A percentile compares a stretch with the other conserved stretches of the same genome.
These are phyloP conservation scores for Agapostemon virescens DNA, from an alignment of 2,888 invertebrate species.

Conservation along the genomic window DNA sequence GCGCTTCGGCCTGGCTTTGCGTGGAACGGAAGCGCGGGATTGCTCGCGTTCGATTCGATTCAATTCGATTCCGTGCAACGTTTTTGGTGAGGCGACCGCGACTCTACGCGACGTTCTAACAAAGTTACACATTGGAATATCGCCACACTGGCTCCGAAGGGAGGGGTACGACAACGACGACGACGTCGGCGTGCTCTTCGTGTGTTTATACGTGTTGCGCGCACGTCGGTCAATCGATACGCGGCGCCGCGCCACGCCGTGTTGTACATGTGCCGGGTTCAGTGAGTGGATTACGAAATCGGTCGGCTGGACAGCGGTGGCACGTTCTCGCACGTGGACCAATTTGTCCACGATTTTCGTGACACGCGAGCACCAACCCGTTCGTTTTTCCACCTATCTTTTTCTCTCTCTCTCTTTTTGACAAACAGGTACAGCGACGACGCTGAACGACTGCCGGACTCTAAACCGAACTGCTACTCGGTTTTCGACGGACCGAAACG, in stretches of 20 bases:
- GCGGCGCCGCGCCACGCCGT: not conserved
- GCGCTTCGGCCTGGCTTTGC: not conserved
- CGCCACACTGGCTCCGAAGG: constrained; percentile 1
- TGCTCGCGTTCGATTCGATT: constrained; percentile 20
- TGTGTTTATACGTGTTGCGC: constrained; percentile 61
- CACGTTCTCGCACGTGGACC: constrained; percentile 52
- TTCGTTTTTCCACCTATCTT: not conserved
- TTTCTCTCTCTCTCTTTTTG: not conserved
- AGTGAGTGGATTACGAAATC: constrained; percentile 54
- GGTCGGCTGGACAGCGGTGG: constrained; percentile 11
- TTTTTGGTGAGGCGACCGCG: too few species aligned
- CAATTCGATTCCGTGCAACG: not conserved
- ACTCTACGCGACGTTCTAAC: not conserved
- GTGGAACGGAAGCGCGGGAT: constrained; percentile 21
- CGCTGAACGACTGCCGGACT: not conserved
- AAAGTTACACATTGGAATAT: not conserved
- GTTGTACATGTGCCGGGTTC: constrained; percentile 38
- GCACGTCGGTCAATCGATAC: constrained; percentile 61
- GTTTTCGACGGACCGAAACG: not conserved
- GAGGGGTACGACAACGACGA: too few species aligned
- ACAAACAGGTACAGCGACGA: not conserved
- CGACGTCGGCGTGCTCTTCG: constrained; percentile 34
- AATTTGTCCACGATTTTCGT: not conserved
- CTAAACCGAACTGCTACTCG: not conserved
- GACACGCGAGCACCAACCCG: not conserved